These are phyloP conservation scores for Poeciliopsis occidentalis DNA, from an alignment of 2,113 vertebrate species.

Conservation along the genomic window DNA sequence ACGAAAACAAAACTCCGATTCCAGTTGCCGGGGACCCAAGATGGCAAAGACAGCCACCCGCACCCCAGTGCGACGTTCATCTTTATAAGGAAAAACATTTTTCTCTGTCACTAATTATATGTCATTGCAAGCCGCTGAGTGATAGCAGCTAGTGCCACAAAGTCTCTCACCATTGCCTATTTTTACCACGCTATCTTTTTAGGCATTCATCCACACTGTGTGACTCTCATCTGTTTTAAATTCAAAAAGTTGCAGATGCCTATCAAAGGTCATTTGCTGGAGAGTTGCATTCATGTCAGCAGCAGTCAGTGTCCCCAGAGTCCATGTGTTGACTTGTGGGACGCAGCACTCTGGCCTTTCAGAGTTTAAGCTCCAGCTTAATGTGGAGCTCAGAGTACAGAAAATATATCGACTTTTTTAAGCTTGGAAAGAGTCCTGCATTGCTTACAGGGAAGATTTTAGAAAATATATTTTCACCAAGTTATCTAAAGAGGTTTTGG, in stretches of 20 bases:
- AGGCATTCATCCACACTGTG: conserved; percentile 32
- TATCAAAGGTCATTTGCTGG: conserved; percentile 65
- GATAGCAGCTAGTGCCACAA: conserved; percentile 23
- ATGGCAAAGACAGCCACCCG: conserved; percentile 53
- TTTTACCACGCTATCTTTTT: conserved; percentile 57
- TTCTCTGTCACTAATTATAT: conserved; percentile 36
- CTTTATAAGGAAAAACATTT: conserved; percentile 59
- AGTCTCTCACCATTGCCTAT: conserved; percentile 47
- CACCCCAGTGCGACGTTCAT: conserved; percentile 48
- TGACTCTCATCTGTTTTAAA: conserved; percentile 43
- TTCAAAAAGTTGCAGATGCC: conserved; percentile 67
- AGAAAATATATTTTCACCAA: neutral
- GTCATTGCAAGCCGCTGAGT: conserved; percentile 32
- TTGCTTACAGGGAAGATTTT: neutral
- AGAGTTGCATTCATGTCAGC: conserved; percentile 58
- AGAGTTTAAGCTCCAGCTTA: conserved; percentile 50
- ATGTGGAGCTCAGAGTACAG: conserved; percentile 5
- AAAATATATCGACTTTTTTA: conserved; percentile 29
- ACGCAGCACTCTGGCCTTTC: conserved; percentile 50
- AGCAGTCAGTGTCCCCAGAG: conserved; percentile 50
- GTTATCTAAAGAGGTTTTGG: neutral
- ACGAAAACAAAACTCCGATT: conserved; percentile 59
- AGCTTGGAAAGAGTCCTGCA: conserved; percentile 19
- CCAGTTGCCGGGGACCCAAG: conserved; percentile 64
- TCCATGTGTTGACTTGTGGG: conserved; percentile 48